Evolutionary conservation across 2,113 vertebrate species (phyloP).

Genomic region (Rostratula benghalensis): DNA sequence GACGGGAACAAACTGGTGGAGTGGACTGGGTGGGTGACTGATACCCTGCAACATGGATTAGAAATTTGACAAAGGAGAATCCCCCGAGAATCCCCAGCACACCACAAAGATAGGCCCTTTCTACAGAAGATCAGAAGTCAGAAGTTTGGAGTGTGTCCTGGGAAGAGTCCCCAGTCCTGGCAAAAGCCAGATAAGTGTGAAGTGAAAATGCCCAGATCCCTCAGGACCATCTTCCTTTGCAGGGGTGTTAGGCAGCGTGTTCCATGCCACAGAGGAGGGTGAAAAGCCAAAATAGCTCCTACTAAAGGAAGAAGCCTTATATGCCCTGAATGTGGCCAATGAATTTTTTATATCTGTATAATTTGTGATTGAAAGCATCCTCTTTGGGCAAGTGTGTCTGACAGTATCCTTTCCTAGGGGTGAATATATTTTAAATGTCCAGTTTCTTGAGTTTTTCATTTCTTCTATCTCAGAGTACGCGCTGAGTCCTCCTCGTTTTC

Average conservation of each 20-base stretch:
- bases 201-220: background rate
- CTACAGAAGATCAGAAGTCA: background rate
- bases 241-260: accelerated
- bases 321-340: background rate
- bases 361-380: background rate
- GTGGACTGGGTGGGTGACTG: background rate
- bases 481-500: background rate
- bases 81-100: background rate
- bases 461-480: background rate
- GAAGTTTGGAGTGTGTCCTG: background rate
- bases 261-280: background rate
- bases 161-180: background rate
- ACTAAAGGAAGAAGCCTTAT: background rate
- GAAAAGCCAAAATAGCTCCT: background rate
- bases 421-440: background rate
- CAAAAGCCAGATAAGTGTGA: background rate
- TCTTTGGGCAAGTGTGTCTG: background rate
- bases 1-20: background rate
- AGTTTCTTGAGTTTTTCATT: background rate
- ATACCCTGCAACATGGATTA: background rate
- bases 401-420: background rate
- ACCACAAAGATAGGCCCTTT: background rate
- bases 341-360: background rate
- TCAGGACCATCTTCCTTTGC: background rate
- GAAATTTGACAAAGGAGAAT: background rate